phyloP scores from a whole-genome alignment of 2,113 vertebrate species.

The Pedionomus torquatus region DNA sequence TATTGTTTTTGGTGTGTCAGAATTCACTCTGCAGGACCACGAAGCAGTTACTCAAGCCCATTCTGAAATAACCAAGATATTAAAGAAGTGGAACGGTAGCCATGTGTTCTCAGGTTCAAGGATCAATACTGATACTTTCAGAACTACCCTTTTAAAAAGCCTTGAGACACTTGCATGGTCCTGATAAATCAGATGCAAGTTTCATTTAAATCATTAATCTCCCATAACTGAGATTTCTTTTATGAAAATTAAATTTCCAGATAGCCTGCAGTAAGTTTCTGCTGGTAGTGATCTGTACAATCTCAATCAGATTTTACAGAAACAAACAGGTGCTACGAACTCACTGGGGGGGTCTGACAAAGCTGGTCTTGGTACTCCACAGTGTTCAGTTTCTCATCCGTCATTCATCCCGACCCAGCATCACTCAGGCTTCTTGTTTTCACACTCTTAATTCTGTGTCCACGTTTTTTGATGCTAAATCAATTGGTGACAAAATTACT shows the following conservation, averaged over 20 bases:
- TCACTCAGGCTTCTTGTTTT: not conserved
- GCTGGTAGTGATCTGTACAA: not conserved
- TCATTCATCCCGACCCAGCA: not conserved
- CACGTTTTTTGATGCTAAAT: not conserved
- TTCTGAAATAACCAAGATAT: not conserved
- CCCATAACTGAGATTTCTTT: not conserved
- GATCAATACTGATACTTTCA: not conserved
- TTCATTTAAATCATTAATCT: not conserved
- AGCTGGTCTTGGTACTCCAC: not conserved
- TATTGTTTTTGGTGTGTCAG: not conserved
- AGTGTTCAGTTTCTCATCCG: not conserved
- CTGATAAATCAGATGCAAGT: not conserved
- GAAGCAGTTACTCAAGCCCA: not conserved
- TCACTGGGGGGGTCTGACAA: not conserved
- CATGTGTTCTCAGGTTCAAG: not conserved
- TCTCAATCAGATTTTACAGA: not conserved
- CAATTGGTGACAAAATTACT: not conserved
- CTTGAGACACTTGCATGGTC: not conserved
- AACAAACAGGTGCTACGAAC: not conserved
- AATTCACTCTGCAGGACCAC: not conserved
- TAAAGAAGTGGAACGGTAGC: rapidly evolving
- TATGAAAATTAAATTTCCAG: not conserved
- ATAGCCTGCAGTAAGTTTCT: not conserved
- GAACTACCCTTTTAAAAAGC: not conserved
- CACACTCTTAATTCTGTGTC: not conserved